Evolutionary conservation across 2,888 invertebrate species (phyloP), one percentile per base, ranked within the genome.

Genomic region (Limnephilus rhombicus): DNA sequence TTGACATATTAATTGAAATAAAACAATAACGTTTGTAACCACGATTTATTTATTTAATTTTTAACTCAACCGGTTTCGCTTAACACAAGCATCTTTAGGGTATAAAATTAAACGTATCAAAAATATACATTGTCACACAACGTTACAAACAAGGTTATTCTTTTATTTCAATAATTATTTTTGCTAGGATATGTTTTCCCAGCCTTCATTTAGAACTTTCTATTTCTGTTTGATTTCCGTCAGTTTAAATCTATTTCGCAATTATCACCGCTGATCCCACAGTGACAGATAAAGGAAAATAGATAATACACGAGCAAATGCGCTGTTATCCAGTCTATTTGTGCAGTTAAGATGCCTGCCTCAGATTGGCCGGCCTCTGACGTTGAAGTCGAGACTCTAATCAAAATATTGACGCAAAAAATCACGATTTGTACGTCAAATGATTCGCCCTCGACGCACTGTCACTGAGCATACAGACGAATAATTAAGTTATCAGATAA

Each of bases 351-450:
- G 68, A 68, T 68, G 24, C 9, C 9, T 7, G 24, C 68, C 68
- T 68, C 24, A 68, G 68, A 68, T 68, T 68, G 68, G 24, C n/a
- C 24, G 24, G 7, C n/a, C 24, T 68, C 68, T 68, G 68, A n/a
- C 68, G 68, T 68, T 9, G 68, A 24, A 7, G 68, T 68, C n/a
- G n/a, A 68, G 68, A 68, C 68, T n/a, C 68, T 68, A 68, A 68
- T 68, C 68, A 68, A 68, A 68, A 68, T 68, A 68, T 68, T 68
- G 68, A 68, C 24, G 68, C 24, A 68, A 68, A 68, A 68, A 68
- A 68, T 68, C 68, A 68, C 68, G n/a, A 68, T 68, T 68, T 68
- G 68, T 68, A 68, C 68, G 68, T 68, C 68, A 68, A 68, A 68
- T 68, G 68, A n/a, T 68, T 68, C 68, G 68, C 9, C 68, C 68